These are phyloP conservation scores for Holotrichia oblita DNA, from an alignment of 1,140 invertebrate genomes.

Conservation along the genomic window DNA sequence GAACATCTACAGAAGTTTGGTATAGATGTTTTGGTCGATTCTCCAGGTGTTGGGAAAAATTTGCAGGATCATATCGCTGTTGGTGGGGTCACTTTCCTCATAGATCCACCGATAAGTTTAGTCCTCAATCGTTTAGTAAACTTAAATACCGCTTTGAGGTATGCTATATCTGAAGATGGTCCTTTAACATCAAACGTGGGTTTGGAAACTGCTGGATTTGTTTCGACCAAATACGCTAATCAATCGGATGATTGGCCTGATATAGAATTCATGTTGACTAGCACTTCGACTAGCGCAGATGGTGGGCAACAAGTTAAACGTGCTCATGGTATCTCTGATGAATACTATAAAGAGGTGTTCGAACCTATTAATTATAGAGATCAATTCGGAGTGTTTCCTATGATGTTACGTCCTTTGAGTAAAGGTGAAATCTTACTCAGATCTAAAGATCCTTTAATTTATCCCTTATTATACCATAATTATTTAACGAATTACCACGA, in stretches of 20 bases:
- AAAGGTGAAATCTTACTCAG: conserved; percentile 79
- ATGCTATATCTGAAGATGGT: conserved; percentile 81
- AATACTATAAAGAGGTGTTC: conserved; percentile 81
- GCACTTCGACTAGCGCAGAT: conserved; percentile 81
- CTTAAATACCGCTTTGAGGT: conserved; percentile 77
- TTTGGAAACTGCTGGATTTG: conserved; percentile 84
- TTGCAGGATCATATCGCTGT: conserved; percentile 87
- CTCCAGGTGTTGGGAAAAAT: conserved; percentile 82
- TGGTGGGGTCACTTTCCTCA: conserved; percentile 79
- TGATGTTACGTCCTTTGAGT: conserved; percentile 88
- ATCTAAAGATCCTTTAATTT: conserved; percentile 82
- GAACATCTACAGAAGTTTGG: conserved; percentile 74
- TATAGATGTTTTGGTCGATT: conserved; percentile 74
- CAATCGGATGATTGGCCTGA: conserved; percentile 87
- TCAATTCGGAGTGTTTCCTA: conserved; percentile 83
- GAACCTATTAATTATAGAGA: conserved; percentile 75
- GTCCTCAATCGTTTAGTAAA: conserved; percentile 81
- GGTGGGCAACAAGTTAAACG: conserved; percentile 76
- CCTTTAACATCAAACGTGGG: conserved; percentile 85
- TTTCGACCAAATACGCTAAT: conserved; percentile 88
- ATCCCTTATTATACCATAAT: conserved; percentile 89
- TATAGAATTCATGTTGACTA: conserved; percentile 88
- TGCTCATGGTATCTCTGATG: conserved; percentile 81
- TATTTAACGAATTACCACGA: conserved; percentile 87
- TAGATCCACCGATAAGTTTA: conserved; percentile 82